phyloP scores from a whole-genome alignment of 2,888 invertebrate species.

The Platypus cylindrus region DNA sequence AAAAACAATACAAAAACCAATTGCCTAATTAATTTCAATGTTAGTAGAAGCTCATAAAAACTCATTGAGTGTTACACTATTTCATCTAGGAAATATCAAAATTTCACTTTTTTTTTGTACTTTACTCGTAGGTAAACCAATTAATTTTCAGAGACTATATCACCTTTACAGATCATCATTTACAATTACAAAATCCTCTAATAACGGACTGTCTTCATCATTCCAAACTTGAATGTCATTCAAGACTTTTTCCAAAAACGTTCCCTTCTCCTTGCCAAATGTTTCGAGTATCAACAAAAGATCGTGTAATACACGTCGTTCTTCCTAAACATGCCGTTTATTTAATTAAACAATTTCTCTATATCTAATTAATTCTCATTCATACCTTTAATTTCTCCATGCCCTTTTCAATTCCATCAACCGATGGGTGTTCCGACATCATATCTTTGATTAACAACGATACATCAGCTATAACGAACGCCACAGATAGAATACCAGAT shows the following conservation, averaged over 20 bases:
- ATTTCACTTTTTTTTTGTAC: too few relatives aligned
- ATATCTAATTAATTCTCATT: background rate
- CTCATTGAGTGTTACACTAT: too few relatives aligned
- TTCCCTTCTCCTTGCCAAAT: conserved; percentile 14
- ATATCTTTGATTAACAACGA: conserved; percentile 18
- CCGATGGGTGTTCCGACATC: conserved; percentile 19
- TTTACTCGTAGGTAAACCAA: too few relatives aligned
- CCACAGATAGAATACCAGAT: conserved; percentile 18
- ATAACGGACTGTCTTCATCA: conserved; percentile 16
- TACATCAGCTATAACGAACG: conserved; percentile 19
- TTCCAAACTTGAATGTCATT: conserved; percentile 17
- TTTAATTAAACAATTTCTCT: background rate
- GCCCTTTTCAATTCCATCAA: conserved; percentile 18
- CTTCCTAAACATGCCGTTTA: conserved; percentile 9
- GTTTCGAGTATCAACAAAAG: conserved; percentile 16
- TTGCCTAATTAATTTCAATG: too few relatives aligned
- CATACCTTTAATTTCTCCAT: conserved; percentile 14
- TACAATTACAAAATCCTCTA: conserved; percentile 19
- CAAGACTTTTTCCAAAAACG: conserved; percentile 14
- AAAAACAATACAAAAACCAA: too few relatives aligned
- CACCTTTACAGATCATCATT: too few relatives aligned
- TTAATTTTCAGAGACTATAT: too few relatives aligned
- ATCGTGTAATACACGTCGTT: conserved; percentile 14
- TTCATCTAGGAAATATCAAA: too few relatives aligned
- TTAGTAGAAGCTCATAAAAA: too few relatives aligned